These are phyloP conservation scores for Cotesia typhae DNA, from an alignment of 1,140 invertebrate species.

Conservation along the genomic window DNA sequence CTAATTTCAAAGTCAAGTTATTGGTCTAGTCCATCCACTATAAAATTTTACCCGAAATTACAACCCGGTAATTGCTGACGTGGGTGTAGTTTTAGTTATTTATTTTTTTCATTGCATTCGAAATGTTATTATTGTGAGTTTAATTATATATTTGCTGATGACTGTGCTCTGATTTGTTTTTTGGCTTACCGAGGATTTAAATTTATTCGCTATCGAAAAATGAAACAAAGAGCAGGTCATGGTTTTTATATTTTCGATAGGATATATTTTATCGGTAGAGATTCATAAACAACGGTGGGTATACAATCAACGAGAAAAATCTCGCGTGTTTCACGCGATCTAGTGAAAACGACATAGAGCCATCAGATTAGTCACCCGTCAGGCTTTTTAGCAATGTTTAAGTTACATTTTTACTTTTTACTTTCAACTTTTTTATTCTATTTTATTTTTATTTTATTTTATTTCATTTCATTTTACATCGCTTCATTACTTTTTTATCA, in stretches of 20 bases:
- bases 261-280: background rate
- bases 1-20: conserved; percentile 16
- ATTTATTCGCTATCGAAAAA: too few relatives aligned
- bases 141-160: too few relatives aligned
- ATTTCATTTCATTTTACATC: background rate
- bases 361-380: conserved; percentile 3
- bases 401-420: background rate
- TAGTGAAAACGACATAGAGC: conserved; percentile 8
- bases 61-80: background rate
- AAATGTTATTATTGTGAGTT: too few relatives aligned
- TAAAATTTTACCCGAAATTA: conserved; percentile 1
- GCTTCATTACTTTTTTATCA: too few relatives aligned
- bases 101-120: too few relatives aligned
- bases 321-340: conserved; percentile 29
- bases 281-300: conserved; percentile 26
- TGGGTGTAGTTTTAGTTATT: conserved; percentile 1
- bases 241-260: background rate
- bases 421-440: background rate
- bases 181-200: background rate
- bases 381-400: conserved; percentile 1
- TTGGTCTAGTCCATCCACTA: conserved; percentile 6
- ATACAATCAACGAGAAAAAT: conserved; percentile 13
- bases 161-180: background rate
- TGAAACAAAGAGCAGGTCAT: background rate
- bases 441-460: background rate